Evolutionary conservation across 1,140 invertebrate species (phyloP), one percentile per base, ranked within the genome.

Genomic region (Melitaea cinxia): DNA sequence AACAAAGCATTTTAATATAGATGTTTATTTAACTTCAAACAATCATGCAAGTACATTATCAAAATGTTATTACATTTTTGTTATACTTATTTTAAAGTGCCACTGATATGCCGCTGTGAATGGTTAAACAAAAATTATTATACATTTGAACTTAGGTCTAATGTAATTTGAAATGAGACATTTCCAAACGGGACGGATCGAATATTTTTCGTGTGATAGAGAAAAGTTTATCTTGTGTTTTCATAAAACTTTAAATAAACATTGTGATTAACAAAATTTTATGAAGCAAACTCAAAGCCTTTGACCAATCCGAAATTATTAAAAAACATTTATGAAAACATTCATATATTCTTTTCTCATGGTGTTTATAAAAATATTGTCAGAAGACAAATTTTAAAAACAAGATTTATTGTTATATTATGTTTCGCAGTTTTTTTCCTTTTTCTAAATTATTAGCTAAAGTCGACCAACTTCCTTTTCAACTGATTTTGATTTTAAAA

Each of bases 11-110:
- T 1, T 54, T 35, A 66, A 26, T 37, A 55, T 47, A 66, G 17
- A 67, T 81, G 68, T 87, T 88, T 85, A 88, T 82, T 89, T 75
- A 85, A 80, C 67, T 68, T 80, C 75, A 85, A 84, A 84, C 77
- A 83, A 83, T 81, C 81, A 88, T 88, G 87, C 84, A 85, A 82
- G 70, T 88, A 86, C 84, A 87, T 86, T 85, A 84, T 82, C 67
- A 57, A 77, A 80, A 85, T 85, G 79, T 77, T 82, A 76, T 80
- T 81, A 88, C 80, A 81, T 73, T 75, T 76, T 74, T 60, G 64
- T 60, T 66, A 65, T 53, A 28, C 70, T 82, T 80, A 83, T 79
- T 79, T 76, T 74, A 74, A 66, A 70, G 85, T 88, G 85, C 82
- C 59, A 56, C 68, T 82, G 75, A 81, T 80, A 87, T 85, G 80